Evolutionary conservation across 2,113 vertebrate genomes (phyloP), one percentile per base, ranked within the genome.

Genomic region (Cnemophilus loriae): DNA sequence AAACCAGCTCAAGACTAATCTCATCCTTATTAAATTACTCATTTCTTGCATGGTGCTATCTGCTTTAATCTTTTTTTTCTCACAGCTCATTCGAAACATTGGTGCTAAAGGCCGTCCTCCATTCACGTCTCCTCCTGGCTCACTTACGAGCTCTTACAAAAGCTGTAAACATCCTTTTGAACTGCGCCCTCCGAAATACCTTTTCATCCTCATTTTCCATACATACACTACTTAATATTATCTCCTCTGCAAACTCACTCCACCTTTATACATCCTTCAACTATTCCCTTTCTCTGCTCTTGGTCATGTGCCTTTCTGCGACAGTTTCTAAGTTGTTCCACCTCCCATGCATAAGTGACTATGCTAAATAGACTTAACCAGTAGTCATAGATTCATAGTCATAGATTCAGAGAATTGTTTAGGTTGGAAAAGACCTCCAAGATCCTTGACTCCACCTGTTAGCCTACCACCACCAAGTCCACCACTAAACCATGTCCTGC

Each of bases 321-420:
- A 42, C 13, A 33, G 11, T 35, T 37, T 68, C 10, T 7, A 64
- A 60, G 6, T 9, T 68, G 35, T 49, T 76, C 30, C 5, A 2
- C 11, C 60, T 88, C n/a, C 15, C 49, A 18, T 0, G 1, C 4
- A 1, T 8, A 56, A 7, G 0, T 47, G 7, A 35, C 41, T 69
- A 32, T 19, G n/a, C 6, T 3, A 84, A 69, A 86, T 16, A 41
- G 17, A 49, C 3, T 13, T 61, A 41, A 21, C 9, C 33, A 59
- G 18, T 16, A 55, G 47, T 6, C 3, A 8, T 4, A 79, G 28
- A 47, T 37, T 39, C 20, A 39, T 18, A 30, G 47, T 6, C 3
- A 8, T 4, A 79, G 28, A 47, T 37, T 39, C 20, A 39, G 15
- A 30, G n/a, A 59, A 46, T 17, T 16, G 2, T 46, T 89, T 46